Base-by-base conservation (phyloP, 2,113 vertebrate species). In the Panthera uncia region DNA sequence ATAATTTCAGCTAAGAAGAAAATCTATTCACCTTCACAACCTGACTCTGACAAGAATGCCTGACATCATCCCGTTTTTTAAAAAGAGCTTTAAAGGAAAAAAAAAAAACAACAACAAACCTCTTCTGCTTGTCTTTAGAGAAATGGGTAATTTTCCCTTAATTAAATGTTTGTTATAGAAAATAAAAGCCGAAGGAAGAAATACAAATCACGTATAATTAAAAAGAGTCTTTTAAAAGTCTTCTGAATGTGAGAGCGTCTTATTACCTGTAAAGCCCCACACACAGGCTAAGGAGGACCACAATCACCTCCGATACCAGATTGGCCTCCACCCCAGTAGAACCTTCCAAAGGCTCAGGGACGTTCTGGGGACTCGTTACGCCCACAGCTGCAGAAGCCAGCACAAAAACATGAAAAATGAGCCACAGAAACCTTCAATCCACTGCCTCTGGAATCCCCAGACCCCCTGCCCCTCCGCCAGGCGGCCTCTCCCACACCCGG, bases 161-260 rank as follows among this genome's bases (percentile, higher is more conserved):
- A 96, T 61, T 76, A 73, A 69, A 61, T 66, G 88, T 80, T 94
- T 78, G 88, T 55, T 73, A 73, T 23, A 94, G 74, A 95, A 97
- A 93, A 87, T 36, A 89, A 85, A 96, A 68, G 74, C 38, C 45
- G 76, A 95, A 73, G 50, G 38, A 91, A 95, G 48, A 94, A 91
- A 88, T 66, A 82, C 8, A 88, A 81, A 90, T 63, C 31, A 73
- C 1, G 2, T n/a, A 25, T 33, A 65, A 73, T 79, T 79, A 79
- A 82, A 76, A 38, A 87, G 15, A 66, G 21, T 63, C 73, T 78
- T 78, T 41, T 78, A 48, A 78, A 78, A 79, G 31, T 79, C 31
- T 79, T 81, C 65, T 69, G 48, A 68, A 27, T 4, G 4, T 25
- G 27, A 92, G 57, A 83, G 55, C 4, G 27, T 79, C 94, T 82